These are phyloP conservation scores for Drosophila carrolli DNA, from an alignment of 1,140 invertebrate genomes.

Conservation along the genomic window DNA sequence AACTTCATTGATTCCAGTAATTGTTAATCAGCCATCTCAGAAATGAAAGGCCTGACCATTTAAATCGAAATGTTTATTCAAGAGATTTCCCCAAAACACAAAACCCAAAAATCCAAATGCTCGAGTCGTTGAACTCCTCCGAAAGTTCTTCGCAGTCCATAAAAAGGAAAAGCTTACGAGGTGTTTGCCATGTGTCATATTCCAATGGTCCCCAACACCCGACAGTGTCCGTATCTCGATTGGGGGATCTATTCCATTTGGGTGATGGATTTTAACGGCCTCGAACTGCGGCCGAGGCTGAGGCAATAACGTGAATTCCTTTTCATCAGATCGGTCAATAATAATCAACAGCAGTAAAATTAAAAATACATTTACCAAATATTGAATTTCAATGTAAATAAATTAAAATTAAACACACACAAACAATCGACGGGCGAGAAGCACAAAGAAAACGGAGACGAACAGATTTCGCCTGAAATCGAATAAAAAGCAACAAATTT, in stretches of 20 bases:
- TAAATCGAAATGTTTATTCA: conserved; percentile 25
- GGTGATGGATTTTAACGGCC: conserved; percentile 44
- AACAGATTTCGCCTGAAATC: conserved; percentile 77
- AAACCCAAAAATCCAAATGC: not conserved
- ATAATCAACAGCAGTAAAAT: conserved; percentile 69
- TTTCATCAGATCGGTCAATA: conserved; percentile 60
- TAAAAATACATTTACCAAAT: conserved; percentile 82
- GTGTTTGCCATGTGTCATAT: conserved; percentile 58
- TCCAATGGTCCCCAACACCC: conserved; percentile 16
- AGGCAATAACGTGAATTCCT: conserved; percentile 54
- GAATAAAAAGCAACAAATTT: conserved; percentile 70
- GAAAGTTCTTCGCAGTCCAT: conserved; percentile 54
- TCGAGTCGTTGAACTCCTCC: conserved; percentile 32
- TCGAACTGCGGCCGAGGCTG: conserved; percentile 3
- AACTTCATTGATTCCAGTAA: conserved; percentile 7
- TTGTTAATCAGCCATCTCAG: conserved; percentile 12
- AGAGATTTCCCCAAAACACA: conserved; percentile 20
- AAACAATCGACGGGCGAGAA: conserved; percentile 16
- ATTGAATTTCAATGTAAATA: conserved; percentile 84
- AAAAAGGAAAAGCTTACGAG: conserved; percentile 53
- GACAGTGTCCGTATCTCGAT: conserved; percentile 17
- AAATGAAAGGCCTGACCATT: conserved; percentile 16
- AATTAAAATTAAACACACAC: conserved; percentile 67
- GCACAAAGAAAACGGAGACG: conserved; percentile 22
- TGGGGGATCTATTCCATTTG: conserved; percentile 36